Evolutionary conservation across 2,888 invertebrate genomes (phyloP).

Genomic region (Dasypogon diadema): DNA sequence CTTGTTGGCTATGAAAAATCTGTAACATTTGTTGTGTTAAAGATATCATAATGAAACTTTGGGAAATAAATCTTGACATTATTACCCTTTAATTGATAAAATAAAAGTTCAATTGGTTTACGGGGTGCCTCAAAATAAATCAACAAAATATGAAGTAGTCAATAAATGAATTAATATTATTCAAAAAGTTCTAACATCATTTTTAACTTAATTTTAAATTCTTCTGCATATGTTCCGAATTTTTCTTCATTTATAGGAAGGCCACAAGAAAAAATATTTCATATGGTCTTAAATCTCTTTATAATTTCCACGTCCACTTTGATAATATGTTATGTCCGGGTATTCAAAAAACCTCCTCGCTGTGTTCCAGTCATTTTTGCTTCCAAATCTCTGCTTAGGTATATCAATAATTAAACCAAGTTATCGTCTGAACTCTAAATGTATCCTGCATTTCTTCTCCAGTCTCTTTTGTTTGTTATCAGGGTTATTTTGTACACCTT

Average conservation of each 20-base stretch:
- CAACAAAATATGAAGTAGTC: too few relatives aligned
- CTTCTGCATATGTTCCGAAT: not conserved
- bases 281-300: too few relatives aligned
- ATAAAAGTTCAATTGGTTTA: not conserved
- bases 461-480: too few relatives aligned
- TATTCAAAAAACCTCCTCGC: not conserved
- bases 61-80: too few relatives aligned
- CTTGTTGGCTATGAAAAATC: too few relatives aligned
- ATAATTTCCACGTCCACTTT: too few relatives aligned
- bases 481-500: too few relatives aligned
- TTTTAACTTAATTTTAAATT: not conserved
- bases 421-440: not conserved
- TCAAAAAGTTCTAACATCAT: not conserved
- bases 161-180: too few relatives aligned
- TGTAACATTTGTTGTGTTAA: not conserved
- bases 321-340: too few relatives aligned
- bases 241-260: not conserved
- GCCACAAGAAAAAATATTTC: not conserved
- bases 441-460: not conserved
- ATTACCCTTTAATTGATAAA: too few relatives aligned
- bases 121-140: too few relatives aligned
- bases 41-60: too few relatives aligned
- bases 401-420: not conserved
- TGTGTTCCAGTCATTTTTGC: not conserved
- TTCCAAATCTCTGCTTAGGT: not conserved